Conservation (phyloP, 2,113 vertebrate genomes). For the Arothron firmamentum region DNA sequence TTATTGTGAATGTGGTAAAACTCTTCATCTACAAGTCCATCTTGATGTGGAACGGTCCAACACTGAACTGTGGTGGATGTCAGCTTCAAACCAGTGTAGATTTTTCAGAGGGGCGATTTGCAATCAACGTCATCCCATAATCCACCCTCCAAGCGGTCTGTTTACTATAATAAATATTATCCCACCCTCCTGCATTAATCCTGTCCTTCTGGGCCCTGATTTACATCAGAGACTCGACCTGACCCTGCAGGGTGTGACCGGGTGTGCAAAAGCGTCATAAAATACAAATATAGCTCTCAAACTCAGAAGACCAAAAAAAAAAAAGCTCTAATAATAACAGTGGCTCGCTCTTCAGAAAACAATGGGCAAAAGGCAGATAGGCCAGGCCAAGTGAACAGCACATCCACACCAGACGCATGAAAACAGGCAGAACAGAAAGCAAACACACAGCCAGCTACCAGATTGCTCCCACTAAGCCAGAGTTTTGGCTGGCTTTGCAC, state of each 20-base stretch:
- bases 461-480: slow-evolving; percentile 41
- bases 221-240: slow-evolving; percentile 1
- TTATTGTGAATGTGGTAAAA: no score
- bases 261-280: background rate
- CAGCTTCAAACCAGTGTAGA: no score
- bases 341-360: no score
- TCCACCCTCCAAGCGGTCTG: no score
- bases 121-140: no score
- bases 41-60: no score
- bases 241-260: slow-evolving; percentile 6
- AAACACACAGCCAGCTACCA: slow-evolving; percentile 25
- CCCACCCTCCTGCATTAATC: slow-evolving; percentile 24
- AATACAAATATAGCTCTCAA: background rate
- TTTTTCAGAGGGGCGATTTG: no score
- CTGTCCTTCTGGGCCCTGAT: slow-evolving; percentile 27
- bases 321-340: background rate
- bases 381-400: background rate
- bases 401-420: background rate
- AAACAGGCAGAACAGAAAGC: slow-evolving; percentile 10
- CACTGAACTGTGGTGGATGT: no score
- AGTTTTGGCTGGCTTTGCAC: slow-evolving; percentile 40
- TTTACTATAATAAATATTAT: no score
- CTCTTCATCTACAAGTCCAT: no score
- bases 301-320: background rate
- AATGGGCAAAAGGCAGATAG: no score